These are phyloP conservation scores for Drosophila ironensis DNA, from an alignment of 1,140 invertebrate species.

Conservation along the genomic window DNA sequence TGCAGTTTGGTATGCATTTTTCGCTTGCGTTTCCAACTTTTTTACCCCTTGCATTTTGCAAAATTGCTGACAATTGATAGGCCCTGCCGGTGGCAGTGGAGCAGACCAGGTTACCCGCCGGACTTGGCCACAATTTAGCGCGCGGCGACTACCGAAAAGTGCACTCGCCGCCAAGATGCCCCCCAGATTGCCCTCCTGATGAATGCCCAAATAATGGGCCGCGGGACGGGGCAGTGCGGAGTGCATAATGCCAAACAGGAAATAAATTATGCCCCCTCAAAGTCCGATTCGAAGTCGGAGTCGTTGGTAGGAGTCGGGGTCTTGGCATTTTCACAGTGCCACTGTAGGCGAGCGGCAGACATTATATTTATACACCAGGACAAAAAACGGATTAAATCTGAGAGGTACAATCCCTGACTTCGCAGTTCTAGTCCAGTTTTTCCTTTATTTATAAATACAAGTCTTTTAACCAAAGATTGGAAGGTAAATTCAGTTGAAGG, in stretches of 20 bases:
- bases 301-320: neutral
- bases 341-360: slow-evolving; percentile 6
- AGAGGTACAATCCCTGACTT: too few species aligned
- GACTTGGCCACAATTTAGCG: slow-evolving; percentile 71
- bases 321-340: slow-evolving; percentile 9
- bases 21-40: neutral
- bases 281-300: neutral
- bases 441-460: too few species aligned
- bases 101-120: slow-evolving; percentile 6
- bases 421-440: too few species aligned
- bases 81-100: slow-evolving; percentile 31
- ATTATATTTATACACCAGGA: too few species aligned
- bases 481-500: too few species aligned
- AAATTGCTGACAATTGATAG: slow-evolving; percentile 73
- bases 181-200: slow-evolving; percentile 25
- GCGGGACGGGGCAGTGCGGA: neutral
- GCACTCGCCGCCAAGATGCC: slow-evolving; percentile 20
- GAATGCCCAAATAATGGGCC: slow-evolving; percentile 70
- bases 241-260: slow-evolving; percentile 72
- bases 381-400: neutral
- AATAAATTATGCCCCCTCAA: slow-evolving; percentile 59
- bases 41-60: slow-evolving; percentile 13
- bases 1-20: slow-evolving; percentile 21
- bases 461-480: too few species aligned
- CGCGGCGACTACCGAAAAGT: slow-evolving; percentile 69